phyloP scores from a whole-genome alignment of 2,113 vertebrate genomes.

The Prunella fulvescens region DNA sequence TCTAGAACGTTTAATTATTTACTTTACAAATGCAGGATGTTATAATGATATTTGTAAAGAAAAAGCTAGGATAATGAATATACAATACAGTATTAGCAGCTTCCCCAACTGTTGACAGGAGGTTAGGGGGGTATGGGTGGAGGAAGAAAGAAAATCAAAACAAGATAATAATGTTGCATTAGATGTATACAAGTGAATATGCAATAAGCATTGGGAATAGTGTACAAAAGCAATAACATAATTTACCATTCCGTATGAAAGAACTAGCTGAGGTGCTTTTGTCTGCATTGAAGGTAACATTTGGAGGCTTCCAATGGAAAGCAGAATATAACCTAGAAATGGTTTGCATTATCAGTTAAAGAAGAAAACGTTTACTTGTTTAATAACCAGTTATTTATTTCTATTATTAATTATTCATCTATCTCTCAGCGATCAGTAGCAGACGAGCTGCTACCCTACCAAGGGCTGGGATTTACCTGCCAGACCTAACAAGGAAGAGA shows the following conservation, averaged over 20 bases:
- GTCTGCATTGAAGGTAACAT: constrained; percentile 38
- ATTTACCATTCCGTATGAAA: constrained; percentile 69
- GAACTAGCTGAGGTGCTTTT: constrained; percentile 39
- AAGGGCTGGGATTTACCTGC: constrained; percentile 25
- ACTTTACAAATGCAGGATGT: constrained; percentile 70
- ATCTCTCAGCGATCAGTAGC: background rate
- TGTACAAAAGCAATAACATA: constrained; percentile 60
- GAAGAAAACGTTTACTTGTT: constrained; percentile 64
- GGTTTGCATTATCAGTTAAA: constrained; percentile 39
- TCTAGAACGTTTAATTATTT: constrained; percentile 71
- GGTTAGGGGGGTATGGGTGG: constrained; percentile 19
- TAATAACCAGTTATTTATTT: constrained; percentile 64
- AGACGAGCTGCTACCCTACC: background rate
- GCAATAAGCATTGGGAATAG: constrained; percentile 64
- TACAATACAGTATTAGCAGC: constrained; percentile 60
- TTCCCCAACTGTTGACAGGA: constrained; percentile 55
- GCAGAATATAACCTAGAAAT: constrained; percentile 33
- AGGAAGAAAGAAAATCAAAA: constrained; percentile 55
- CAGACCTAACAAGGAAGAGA: background rate
- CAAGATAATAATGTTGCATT: constrained; percentile 49
- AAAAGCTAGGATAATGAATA: constrained; percentile 57
- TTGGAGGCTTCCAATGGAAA: constrained; percentile 44
- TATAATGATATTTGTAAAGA: constrained; percentile 73
- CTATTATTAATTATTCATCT: constrained; percentile 66
- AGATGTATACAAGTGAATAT: constrained; percentile 68